Base-by-base conservation (phyloP, 1,140 invertebrate genomes). In the Ridgeia piscesae region DNA sequence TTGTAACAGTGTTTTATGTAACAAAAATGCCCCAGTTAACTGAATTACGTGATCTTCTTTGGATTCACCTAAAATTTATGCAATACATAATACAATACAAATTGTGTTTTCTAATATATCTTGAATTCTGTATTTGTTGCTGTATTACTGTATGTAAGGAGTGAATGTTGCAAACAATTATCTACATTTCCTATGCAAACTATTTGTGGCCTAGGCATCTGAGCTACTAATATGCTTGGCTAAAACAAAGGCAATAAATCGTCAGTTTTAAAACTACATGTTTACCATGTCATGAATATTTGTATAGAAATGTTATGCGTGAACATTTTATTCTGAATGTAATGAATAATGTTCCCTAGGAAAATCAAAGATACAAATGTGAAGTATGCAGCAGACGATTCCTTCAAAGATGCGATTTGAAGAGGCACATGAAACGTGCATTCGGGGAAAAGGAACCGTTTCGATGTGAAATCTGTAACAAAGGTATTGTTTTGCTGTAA, bases 331-430 rank as follows among this genome's bases (percentile, higher is more conserved):
- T 8, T 77, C 11, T 77, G 58, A 77, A 21, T 27, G 58, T 77
- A 77, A 8, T 77, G 58, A 77, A 4, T 77, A 77, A 77, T 27
- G 27, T 77, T 21, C 58, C 17, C 17, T 93, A 94, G 93, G 93
- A 94, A 35, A 93, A 93, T 91, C 93, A 93, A 34, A 92, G 94
- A 34, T 95, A 94, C 91, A 93, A 94, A 77, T 95, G 95, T 93
- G 92, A 93, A 33, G 93, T 94, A 50, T 95, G 95, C 94, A 94
- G 93, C 17, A 93, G 95, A 91, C 93, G 93, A 35, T 96, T 96
- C 93, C 93, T 95, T 42, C 95, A 96, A 92, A 92, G 94, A 33
- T 96, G 95, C 95, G 95, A 96, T 93, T 93, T 95, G 91, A 95
- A 94, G 34, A 91, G 95, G 50, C 95, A 96, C 92, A 92, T 94